Conservation (phyloP, 2,797 vertebrate genomes). For the Pangasius larnaudii region DNA sequence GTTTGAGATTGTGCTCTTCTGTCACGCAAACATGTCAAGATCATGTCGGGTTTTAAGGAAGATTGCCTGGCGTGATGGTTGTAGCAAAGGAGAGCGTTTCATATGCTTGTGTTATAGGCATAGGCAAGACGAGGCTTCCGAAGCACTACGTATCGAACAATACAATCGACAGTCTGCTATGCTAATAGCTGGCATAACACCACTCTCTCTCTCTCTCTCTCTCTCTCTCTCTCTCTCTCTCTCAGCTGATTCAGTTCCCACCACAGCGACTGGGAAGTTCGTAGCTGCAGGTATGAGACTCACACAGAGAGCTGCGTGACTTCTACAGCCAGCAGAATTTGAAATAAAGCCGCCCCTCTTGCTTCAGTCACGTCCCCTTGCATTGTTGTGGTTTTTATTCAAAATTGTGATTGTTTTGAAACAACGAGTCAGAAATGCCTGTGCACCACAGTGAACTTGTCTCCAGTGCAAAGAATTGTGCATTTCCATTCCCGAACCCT, state of each 20-base stretch:
- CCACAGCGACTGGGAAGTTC: not conserved
- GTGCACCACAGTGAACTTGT: not conserved
- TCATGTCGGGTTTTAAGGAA: not conserved
- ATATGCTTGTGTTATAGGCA: too few relatives aligned
- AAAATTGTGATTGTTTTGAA: not conserved
- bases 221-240: not conserved
- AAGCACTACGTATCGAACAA: not conserved
- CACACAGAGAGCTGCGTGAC: not conserved
- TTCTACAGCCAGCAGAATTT: too few relatives aligned
- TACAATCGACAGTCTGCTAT: not conserved
- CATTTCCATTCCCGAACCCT: too few relatives aligned
- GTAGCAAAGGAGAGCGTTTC: not conserved
- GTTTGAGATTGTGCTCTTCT: not conserved
- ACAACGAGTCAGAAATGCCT: not conserved
- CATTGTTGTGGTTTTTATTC: not conserved
- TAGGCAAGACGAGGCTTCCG: not conserved
- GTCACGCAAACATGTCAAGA: conserved; percentile 8
- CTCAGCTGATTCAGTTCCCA: not conserved
- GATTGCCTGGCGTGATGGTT: not conserved
- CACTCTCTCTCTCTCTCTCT: not conserved
- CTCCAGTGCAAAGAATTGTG: too few relatives aligned
- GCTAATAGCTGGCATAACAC: not conserved
- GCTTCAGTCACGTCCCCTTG: not conserved
- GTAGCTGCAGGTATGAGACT: not conserved
- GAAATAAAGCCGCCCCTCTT: not conserved